Evolutionary conservation across 2,113 vertebrate genomes (phyloP).

Genomic region (Cottus gobio): DNA sequence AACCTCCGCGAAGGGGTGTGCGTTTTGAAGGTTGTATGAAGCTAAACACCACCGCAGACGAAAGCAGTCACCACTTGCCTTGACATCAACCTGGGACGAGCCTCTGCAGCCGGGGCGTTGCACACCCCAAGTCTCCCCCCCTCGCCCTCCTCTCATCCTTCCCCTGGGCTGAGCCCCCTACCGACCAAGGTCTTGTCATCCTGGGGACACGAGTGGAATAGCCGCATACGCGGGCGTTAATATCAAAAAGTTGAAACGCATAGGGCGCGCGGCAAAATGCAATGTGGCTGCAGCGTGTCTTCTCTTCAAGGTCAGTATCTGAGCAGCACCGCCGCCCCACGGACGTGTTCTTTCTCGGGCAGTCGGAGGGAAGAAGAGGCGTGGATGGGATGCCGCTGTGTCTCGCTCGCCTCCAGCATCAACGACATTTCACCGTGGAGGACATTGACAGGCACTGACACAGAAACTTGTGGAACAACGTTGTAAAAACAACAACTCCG

Average conservation of each 20-base stretch:
- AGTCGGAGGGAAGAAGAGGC: conserved; percentile 28
- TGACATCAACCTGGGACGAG: conserved; percentile 3
- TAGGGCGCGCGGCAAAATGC: conserved; percentile 34
- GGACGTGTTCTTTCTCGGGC: conserved; percentile 27
- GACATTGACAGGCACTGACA: conserved; percentile 25
- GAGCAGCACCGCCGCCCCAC: conserved; percentile 39
- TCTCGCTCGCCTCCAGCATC: conserved; percentile 54
- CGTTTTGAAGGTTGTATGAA: conserved; percentile 73
- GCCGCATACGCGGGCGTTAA: conserved; percentile 27
- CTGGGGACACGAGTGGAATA: neutral
- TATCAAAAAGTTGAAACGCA: conserved; percentile 56
- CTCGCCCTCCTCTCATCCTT: neutral
- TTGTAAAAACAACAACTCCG: neutral
- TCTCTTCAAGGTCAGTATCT: conserved; percentile 74
- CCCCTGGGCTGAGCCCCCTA: neutral
- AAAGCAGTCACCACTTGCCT: conserved; percentile 2
- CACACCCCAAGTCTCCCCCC: neutral
- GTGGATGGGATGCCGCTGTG: conserved; percentile 57
- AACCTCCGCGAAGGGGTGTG: conserved; percentile 78
- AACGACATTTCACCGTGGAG: conserved; percentile 50
- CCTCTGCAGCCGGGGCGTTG: neutral
- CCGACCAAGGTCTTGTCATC: conserved; percentile 41
- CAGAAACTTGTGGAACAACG: conserved; percentile 34
- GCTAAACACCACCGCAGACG: conserved; percentile 32
- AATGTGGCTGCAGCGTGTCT: conserved; percentile 31